Percentiles rank a stretch among this genome's conserved stretches.
Evolutionary conservation across 2,113 vertebrate genomes (phyloP).

Genomic region (Sturnira hondurensis): DNA sequence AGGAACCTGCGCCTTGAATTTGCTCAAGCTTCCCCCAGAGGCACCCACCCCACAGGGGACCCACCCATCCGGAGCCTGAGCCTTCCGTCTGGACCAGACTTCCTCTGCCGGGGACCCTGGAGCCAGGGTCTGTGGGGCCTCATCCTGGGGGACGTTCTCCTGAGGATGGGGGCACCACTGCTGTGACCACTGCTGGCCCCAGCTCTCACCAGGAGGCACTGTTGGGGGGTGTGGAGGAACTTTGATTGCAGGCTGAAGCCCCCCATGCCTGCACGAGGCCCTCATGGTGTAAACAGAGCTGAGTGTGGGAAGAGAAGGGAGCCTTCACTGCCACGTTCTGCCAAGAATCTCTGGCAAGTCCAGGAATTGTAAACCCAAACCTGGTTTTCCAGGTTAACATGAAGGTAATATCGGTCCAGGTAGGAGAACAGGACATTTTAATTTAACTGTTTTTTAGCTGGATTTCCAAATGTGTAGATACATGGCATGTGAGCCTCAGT

Average conservation of each 20-base stretch:
- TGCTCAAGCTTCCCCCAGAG: not conserved
- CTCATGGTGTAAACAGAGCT: rapidly evolving
- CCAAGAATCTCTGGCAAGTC: not conserved
- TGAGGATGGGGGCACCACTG: not conserved
- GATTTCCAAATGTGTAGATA: not conserved
- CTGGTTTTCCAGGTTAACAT: not conserved
- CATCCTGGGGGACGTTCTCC: rapidly evolving
- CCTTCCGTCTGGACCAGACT: not conserved
- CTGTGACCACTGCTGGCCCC: too few species aligned
- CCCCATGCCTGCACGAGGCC: not conserved
- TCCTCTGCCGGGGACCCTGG: not conserved
- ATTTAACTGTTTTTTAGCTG: not conserved
- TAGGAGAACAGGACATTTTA: not conserved
- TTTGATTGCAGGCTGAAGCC: not conserved
- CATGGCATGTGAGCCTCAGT: not conserved
- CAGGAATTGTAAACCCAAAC: not conserved
- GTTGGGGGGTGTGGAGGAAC: not conserved
- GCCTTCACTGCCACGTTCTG: not conserved
- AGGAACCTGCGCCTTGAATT: not conserved
- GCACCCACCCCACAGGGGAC: not conserved
- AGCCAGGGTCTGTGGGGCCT: not conserved
- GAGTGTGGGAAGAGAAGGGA: not conserved
- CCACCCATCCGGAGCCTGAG: not conserved
- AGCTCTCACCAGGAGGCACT: too few species aligned
- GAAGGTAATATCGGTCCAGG: not conserved